Conservation (phyloP, 2,888 invertebrate species). For the Ophion ventricosus region DNA sequence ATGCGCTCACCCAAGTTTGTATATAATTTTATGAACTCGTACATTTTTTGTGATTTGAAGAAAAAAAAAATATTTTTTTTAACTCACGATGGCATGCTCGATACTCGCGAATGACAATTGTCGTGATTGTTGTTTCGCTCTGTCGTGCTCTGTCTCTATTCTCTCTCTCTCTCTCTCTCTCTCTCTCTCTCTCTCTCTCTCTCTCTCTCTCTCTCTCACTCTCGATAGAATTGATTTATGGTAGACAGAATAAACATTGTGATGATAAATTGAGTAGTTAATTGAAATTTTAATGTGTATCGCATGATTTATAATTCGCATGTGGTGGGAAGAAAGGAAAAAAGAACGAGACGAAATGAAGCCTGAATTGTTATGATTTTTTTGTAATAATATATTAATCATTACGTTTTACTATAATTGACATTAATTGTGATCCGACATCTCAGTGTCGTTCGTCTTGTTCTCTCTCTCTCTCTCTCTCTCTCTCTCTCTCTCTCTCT, state of each 20-base stretch:
- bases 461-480: not conserved
- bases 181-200: not conserved
- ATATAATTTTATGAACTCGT: constrained; percentile 45
- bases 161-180: not conserved
- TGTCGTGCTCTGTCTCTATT: not conserved
- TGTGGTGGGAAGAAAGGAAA: constrained; percentile 15
- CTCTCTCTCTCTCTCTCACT: not conserved
- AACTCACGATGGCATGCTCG: constrained; percentile 23
- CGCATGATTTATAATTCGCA: constrained; percentile 53
- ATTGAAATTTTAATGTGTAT: constrained; percentile 32
- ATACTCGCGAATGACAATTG: constrained; percentile 41
- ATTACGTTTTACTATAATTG: constrained; percentile 10
- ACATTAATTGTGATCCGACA: constrained; percentile 7
- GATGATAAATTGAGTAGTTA: constrained; percentile 4
- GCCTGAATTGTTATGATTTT: constrained; percentile 13
- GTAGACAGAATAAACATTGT: constrained; percentile 1
- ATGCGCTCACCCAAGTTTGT: constrained; percentile 59
- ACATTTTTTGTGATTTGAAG: constrained; percentile 13
- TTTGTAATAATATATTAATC: not conserved
- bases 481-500: not conserved
- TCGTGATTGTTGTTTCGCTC: constrained; percentile 17
- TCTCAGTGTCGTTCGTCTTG: constrained; percentile 30
- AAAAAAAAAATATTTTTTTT: constrained; percentile 25
- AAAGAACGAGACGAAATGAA: not conserved
- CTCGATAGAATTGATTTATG: not conserved